Evolutionary conservation across 2,888 invertebrate species (phyloP), one percentile per base, ranked within the genome.

Genomic region (Chouioia cunea): DNA sequence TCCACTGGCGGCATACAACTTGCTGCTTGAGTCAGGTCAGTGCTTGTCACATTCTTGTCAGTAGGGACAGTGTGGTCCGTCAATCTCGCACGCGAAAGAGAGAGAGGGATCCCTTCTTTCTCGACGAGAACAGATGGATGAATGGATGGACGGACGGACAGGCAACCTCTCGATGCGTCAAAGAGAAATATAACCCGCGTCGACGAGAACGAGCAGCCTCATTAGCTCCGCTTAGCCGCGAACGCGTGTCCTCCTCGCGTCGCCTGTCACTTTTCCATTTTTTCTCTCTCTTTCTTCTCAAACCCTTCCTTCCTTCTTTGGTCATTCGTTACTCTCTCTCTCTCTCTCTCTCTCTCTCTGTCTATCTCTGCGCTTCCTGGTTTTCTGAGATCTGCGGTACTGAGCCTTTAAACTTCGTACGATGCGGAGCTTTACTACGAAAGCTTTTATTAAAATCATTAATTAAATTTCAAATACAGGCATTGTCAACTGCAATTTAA

Each of bases 31-130:
- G 36, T 36, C 36, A 81, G 78, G 78, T 77, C 76, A 83, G 81
- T 80, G 81, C 83, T 81, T 83, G 85, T 85, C 85, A 83, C 85
- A 85, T 85, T 85, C 84, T 85, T 85, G 85, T 85, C 85, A 85
- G 83, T 78, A 75, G 75, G 79, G 79, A 82, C 82, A 83, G 82
- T 82, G 81, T 81, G 82, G 82, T 82, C 81, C 83, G 84, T 85
- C 84, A 85, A 85, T 85, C 85, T 84, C 81, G 77, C 36, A 36
- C 10, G 10, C 36, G 36, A 10, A 12, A 36, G 36, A 10, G 27
- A 27, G 27, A 27, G 27, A 27, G 27, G 36, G 36, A 12, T 22
- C 22, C 68, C 47, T 68, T 54, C 23, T 62, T 60, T 53, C 22
- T 48, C 66, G 77, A 68, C 69, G 70, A 71, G 71, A 65, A 22